A percentile compares a stretch with the other conserved stretches of the same genome.
These are phyloP conservation scores for Oreochromis niloticus DNA, from an alignment of 2,113 vertebrate species.

Conservation along the genomic window DNA sequence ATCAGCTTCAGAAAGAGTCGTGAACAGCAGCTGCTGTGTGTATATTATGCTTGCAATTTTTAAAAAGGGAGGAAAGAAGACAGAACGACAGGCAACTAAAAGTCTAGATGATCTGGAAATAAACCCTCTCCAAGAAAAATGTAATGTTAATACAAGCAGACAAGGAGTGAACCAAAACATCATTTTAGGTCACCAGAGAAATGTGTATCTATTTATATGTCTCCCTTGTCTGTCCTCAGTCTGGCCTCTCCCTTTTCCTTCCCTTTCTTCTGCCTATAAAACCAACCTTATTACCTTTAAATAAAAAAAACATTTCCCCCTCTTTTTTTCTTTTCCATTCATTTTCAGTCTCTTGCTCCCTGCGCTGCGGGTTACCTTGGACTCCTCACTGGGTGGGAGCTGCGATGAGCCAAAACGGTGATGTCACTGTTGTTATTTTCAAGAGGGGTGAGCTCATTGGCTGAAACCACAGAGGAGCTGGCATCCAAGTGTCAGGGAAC, in stretches of 20 bases:
- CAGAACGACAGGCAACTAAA: not conserved
- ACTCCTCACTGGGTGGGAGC: slow-evolving; percentile 45
- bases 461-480: slow-evolving; percentile 57
- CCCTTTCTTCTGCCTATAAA: slow-evolving; percentile 23
- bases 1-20: slow-evolving; percentile 30
- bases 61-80: not conserved
- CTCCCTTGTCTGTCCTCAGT: not conserved
- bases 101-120: not conserved
- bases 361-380: slow-evolving; percentile 36
- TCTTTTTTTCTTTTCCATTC: slow-evolving; percentile 9
- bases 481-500: slow-evolving; percentile 63
- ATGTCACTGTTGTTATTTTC: slow-evolving; percentile 69
- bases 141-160: not conserved
- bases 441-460: slow-evolving; percentile 66
- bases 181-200: not conserved
- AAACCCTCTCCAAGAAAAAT: not conserved
- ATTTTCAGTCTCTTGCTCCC: slow-evolving; percentile 25
- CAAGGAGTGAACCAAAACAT: not conserved
- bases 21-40: slow-evolving; percentile 51
- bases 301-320: slow-evolving; percentile 39
- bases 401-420: slow-evolving; percentile 40
- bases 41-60: slow-evolving; percentile 2
- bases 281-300: slow-evolving; percentile 45
- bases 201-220: slow-evolving; percentile 11
- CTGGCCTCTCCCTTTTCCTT: slow-evolving; percentile 19